These are phyloP conservation scores for Macrochelys suwanniensis DNA, from an alignment of 2,797 vertebrate genomes.

Conservation along the genomic window DNA sequence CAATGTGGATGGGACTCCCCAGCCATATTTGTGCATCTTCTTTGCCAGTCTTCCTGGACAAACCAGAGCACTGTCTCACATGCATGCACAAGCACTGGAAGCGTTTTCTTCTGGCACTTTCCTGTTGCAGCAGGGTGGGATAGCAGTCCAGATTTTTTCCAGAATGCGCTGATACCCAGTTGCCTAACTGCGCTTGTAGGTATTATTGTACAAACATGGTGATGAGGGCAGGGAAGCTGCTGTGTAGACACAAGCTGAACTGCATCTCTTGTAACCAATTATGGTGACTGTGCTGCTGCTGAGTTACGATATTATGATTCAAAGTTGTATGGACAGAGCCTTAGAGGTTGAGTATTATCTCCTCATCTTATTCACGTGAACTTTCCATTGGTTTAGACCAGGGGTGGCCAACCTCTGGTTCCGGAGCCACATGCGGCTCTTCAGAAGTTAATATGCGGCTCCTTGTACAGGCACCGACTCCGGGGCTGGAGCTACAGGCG, in stretches of 20 bases:
- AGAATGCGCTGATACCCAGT: not conserved
- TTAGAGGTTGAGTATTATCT: not conserved
- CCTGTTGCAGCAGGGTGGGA: not conserved
- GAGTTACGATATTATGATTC: not conserved
- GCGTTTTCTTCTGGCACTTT: not conserved
- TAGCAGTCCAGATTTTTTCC: not conserved
- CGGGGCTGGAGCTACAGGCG: too few species aligned
- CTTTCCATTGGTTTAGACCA: not conserved
- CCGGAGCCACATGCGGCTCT: too few species aligned
- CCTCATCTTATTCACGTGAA: not conserved
- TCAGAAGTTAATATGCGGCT: too few species aligned
- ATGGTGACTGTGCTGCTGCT: not conserved
- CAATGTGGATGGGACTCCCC: not conserved
- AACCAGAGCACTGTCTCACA: not conserved
- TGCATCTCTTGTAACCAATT: not conserved
- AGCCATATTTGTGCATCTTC: not conserved
- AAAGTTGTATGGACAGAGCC: not conserved
- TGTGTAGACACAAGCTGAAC: not conserved
- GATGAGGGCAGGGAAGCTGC: accelerated
- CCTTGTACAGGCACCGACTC: too few species aligned
- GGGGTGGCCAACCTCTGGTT: too few species aligned
- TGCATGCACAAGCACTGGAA: not conserved
- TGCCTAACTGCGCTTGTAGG: accelerated
- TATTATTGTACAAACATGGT: not conserved
- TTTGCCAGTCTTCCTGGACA: accelerated